A percentile compares a stretch with the other conserved stretches of the same genome.
These are phyloP conservation scores for Okamejei kenojei DNA, from an alignment of 2,797 vertebrate genomes.

Conservation along the genomic window DNA sequence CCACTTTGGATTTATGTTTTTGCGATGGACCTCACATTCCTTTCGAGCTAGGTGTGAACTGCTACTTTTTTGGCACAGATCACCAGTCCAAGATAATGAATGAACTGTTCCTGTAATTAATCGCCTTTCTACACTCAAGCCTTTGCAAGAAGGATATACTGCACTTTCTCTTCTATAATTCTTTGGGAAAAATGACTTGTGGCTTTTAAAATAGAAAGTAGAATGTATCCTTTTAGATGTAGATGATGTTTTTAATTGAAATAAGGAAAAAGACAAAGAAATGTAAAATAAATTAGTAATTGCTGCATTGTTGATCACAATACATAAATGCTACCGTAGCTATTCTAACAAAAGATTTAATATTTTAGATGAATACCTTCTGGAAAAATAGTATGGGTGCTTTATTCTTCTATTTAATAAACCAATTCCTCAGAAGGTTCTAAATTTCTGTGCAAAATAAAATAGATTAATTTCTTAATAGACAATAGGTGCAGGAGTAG, in stretches of 20 bases:
- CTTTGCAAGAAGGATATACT: conserved; percentile 44
- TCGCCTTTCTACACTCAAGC: conserved; percentile 44
- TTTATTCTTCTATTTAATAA: background rate
- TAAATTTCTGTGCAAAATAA: background rate
- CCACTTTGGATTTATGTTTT: conserved; percentile 40
- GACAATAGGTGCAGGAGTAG: too few species aligned
- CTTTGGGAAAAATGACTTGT: conserved; percentile 43
- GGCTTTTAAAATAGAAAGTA: conserved; percentile 44
- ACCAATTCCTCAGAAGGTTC: background rate
- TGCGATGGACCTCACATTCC: conserved; percentile 20
- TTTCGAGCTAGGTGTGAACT: conserved; percentile 40
- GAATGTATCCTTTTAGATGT: conserved; percentile 41
- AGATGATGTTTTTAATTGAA: background rate
- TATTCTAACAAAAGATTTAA: background rate
- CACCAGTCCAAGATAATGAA: conserved; percentile 40
- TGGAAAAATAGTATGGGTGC: background rate
- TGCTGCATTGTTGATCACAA: background rate
- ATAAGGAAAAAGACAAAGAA: conserved; percentile 1
- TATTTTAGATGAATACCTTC: too few species aligned
- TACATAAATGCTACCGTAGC: background rate
- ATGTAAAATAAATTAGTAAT: background rate
- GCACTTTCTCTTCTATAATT: conserved; percentile 44
- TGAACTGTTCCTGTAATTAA: conserved; percentile 40
- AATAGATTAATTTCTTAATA: background rate
- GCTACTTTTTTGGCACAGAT: conserved; percentile 38